Percentiles rank a stretch among this genome's conserved stretches.
These are phyloP conservation scores for Neopelma chrysocephalum DNA, from an alignment of 2,797 vertebrate species.

Conservation along the genomic window DNA sequence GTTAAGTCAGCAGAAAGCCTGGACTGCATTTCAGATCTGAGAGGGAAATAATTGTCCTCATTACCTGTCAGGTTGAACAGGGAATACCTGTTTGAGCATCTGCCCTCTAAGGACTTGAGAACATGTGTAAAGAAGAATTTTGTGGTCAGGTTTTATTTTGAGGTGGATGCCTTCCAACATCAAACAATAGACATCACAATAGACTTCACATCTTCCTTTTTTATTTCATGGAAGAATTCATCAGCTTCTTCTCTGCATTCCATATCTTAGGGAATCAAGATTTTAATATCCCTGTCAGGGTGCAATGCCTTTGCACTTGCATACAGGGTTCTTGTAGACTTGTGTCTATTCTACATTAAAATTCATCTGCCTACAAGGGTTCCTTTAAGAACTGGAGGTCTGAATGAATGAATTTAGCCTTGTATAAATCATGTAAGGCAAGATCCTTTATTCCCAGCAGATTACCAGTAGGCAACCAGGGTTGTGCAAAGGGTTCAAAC, in stretches of 20 bases:
- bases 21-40: background rate
- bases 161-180: background rate
- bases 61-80: background rate
- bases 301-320: background rate
- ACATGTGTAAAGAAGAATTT: background rate
- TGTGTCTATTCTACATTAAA: background rate
- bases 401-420: background rate
- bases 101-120: background rate
- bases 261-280: background rate
- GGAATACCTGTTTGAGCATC: background rate
- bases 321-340: background rate
- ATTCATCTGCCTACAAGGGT: background rate
- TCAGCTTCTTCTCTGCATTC: background rate
- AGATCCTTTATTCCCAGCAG: background rate
- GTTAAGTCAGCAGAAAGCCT: conserved; percentile 43
- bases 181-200: background rate
- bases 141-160: background rate
- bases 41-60: conserved; percentile 30
- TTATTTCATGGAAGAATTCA: background rate
- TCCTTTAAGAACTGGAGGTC: background rate
- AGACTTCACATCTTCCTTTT: background rate
- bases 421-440: background rate
- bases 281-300: background rate
- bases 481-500: background rate
- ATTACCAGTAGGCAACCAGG: background rate